Evolutionary conservation across 2,113 vertebrate species (phyloP), one percentile per base, ranked within the genome.

Genomic region (Panthera uncia): DNA sequence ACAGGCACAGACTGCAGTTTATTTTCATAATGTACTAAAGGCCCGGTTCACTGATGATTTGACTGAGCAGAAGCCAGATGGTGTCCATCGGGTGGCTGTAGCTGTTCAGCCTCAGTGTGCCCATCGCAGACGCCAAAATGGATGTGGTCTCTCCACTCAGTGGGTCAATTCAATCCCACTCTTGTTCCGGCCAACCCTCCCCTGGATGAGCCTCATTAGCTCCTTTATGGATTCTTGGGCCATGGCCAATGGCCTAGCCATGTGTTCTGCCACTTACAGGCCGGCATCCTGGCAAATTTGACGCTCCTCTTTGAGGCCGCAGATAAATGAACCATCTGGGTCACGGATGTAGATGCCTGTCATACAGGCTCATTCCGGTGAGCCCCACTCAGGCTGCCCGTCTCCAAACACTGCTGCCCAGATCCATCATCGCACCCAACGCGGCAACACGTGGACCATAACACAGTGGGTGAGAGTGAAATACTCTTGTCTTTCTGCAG

Each of bases 181-280:
- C 73, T 92, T 52, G 5, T 36, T 71, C 69, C 48, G 12, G 48
- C 41, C 33, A n/a, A 1, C 61, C 16, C 16, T 25, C 73, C n/a
- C 57, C 66, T 82, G 48, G 41, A 65, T 41, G 57, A 97, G 10
- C 27, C 41, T 92, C 25, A 15, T 81, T 52, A 38, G n/a, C 55
- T 27, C 78, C 48, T 92, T 85, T 76, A 65, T 66, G 55, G 80
- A 83, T 82, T 65, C 73, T 92, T 76, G 89, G 13, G 45, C 36
- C 38, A 0, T 66, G 8, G 57, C 79, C 89, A 96, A 3, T 38
- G 16, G 41, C 74, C 41, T 48, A 78, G 36, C n/a, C 82, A 4
- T 81, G 85, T n/a, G 16, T 19, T 78, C 61, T 79, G 16, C n/a
- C 76, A 41, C 73, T 83, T 79, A 52, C 73, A 78, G 93, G 82